Evolutionary conservation across 2,113 vertebrate species (phyloP).

Genomic region (Sapajus apella): DNA sequence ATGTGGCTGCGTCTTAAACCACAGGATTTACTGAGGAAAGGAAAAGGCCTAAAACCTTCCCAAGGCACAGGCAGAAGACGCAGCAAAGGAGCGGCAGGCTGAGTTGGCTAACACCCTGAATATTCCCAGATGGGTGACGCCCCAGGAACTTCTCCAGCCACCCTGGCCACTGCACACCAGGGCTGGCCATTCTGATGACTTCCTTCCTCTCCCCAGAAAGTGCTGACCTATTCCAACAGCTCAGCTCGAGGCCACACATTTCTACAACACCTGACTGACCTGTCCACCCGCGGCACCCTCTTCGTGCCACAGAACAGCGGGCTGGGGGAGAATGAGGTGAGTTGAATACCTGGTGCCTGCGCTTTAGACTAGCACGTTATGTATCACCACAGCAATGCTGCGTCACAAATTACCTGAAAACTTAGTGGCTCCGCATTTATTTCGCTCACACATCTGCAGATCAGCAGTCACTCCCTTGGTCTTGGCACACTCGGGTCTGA

Average conservation of each 20-base stretch:
- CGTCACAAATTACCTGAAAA: background rate
- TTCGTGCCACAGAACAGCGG: slow-evolving; percentile 91
- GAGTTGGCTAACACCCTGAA: background rate
- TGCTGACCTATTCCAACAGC: slow-evolving; percentile 89
- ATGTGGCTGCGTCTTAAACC: background rate
- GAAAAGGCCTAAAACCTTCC: background rate
- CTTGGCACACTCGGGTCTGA: background rate
- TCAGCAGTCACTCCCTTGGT: background rate
- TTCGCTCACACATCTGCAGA: background rate
- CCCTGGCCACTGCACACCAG: accelerated
- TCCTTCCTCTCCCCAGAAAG: slow-evolving; percentile 85
- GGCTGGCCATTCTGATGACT: background rate
- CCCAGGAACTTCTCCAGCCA: background rate
- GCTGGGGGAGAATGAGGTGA: slow-evolving; percentile 89
- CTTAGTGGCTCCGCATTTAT: accelerated
- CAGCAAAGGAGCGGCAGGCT: background rate
- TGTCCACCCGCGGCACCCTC: slow-evolving; percentile 87
- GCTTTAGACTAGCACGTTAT: background rate
- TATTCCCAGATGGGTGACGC: background rate
- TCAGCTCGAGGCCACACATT: slow-evolving; percentile 87
- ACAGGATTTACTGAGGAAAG: background rate
- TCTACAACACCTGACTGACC: slow-evolving; percentile 86
- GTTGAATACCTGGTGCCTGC: background rate
- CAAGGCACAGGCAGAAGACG: background rate
- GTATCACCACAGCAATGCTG: accelerated